Conservation (phyloP, 2,888 invertebrate species). For the Polylopha cassiicola region DNA sequence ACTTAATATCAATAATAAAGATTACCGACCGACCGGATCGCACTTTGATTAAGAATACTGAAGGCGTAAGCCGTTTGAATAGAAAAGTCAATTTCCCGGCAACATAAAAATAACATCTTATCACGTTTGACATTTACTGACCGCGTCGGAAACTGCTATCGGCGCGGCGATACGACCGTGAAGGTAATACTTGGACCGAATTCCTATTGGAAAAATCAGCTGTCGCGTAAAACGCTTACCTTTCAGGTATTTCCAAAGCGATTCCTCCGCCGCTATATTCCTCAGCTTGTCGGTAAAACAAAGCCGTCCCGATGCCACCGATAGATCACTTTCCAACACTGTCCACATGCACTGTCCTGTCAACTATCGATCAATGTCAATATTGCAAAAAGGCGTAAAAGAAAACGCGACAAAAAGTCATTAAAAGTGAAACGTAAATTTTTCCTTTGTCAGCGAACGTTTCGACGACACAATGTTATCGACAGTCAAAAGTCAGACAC, state of each 20-base stretch:
- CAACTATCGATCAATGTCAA: constrained; percentile 32
- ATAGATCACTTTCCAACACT: constrained; percentile 52
- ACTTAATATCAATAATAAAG: constrained; percentile 1
- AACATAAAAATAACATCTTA: too few relatives aligned
- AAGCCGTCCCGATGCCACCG: constrained; percentile 53
- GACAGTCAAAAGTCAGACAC: constrained; percentile 57
- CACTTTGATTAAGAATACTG: too few relatives aligned
- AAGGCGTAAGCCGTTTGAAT: too few relatives aligned
- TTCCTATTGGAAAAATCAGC: constrained; percentile 31
- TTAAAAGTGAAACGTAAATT: constrained; percentile 3
- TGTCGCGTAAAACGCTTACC: constrained; percentile 43
- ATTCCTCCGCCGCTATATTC: constrained; percentile 61
- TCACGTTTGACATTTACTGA: too few relatives aligned
- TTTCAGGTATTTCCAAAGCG: constrained; percentile 71
- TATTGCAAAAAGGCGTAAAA: constrained; percentile 31
- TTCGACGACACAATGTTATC: constrained; percentile 50
- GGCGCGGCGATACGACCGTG: too few relatives aligned
- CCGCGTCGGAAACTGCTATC: too few relatives aligned
- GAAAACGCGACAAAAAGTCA: too few relatives aligned
- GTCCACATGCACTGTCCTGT: constrained; percentile 47
- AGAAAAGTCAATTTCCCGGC: too few relatives aligned
- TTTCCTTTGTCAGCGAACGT: constrained; percentile 18
- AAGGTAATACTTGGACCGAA: constrained; percentile 61
- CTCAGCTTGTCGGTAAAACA: constrained; percentile 63
- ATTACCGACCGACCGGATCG: too few relatives aligned